Evolutionary conservation across 35 echinoderm and acorn worm species (phyloP), one percentile per base, ranked within the genome.

Genomic region (Ophiothrix spiculata): DNA sequence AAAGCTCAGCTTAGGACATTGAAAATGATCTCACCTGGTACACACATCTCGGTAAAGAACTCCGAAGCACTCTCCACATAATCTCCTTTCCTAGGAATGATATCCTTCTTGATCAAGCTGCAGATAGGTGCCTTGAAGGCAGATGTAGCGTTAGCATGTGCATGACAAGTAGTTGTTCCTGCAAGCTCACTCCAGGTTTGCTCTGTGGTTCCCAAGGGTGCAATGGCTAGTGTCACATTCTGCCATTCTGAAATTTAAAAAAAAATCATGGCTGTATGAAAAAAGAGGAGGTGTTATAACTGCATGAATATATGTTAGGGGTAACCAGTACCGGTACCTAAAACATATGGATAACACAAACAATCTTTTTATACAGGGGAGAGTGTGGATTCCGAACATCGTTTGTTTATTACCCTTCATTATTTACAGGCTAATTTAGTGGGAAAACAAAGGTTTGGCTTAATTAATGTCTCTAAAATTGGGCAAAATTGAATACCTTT

Each of bases 21-120:
- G 74, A 49, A 49, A 49, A 49, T 49, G 38, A 78, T 31, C 84
- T 86, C 63, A 99, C 96, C 96, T 89, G 96, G 96, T 35, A 94
- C 84, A 56, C 96, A 99, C 74, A 90, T 99, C 78, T 80, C 81
- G 41, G 78, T 56, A 79, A 99, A 94, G 88, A 90, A 99, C 36
- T 99, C 88, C 12, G 85, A 29, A 19, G 92, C 85, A 78, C 96
- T 99, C 76, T 99, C 92, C 35, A 92, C 78, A 36, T 82, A 83
- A 37, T 94, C 83, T 40, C 96, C 96, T 0, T 41, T 91, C 12
- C 15, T 33, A 37, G 91, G 88, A 31, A 99, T 99, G 79, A 99
- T 74, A 1, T 87, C 81, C 23, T 94, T 80, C 28, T 86, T 35
- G 86, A 99, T 92, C 16, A 99, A 89, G 38, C 77, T 75, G 77